phyloP scores from a whole-genome alignment of 2,888 invertebrate species.

The Standfussiana lucernea region DNA sequence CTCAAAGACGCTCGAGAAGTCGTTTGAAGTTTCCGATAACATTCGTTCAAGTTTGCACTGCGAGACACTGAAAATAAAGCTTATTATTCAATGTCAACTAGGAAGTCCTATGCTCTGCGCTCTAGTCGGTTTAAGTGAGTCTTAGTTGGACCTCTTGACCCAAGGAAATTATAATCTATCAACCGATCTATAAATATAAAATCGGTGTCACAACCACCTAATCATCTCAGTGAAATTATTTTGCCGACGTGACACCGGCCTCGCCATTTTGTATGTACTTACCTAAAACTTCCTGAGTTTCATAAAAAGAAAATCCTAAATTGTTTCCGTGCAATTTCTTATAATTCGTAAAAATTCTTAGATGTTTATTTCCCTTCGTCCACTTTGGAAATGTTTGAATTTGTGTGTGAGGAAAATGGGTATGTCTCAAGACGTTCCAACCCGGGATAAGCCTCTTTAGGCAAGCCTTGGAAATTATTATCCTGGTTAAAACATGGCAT shows the following conservation, averaged over 20 bases:
- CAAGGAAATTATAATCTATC: not conserved
- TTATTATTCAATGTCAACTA: slow-evolving; percentile 9
- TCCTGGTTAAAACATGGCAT: slow-evolving; percentile 4
- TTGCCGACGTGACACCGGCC: not conserved
- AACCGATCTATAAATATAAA: not conserved
- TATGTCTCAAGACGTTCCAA: not conserved
- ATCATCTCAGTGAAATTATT: slow-evolving; percentile 2
- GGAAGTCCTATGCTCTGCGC: not conserved
- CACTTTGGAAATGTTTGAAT: slow-evolving; percentile 33
- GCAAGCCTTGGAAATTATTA: slow-evolving; percentile 24
- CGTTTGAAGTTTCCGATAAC: slow-evolving; percentile 12
- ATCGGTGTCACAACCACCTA: not conserved
- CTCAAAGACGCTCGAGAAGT: not conserved
- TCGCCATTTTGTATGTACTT: not conserved
- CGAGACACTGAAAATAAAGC: not conserved
- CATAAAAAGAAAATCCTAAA: not conserved
- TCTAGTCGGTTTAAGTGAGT: not conserved
- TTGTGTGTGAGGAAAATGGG: not conserved
- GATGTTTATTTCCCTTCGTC: slow-evolving; percentile 29
- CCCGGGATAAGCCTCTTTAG: slow-evolving; percentile 34
- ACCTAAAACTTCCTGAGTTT: not conserved
- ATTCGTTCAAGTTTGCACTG: slow-evolving; percentile 11
- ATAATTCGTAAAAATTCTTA: not conserved
- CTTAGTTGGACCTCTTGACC: slow-evolving; percentile 13
- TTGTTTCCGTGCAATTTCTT: not conserved